Base-by-base conservation (phyloP, 2,113 vertebrate genomes). In the Paratilapia polleni region DNA sequence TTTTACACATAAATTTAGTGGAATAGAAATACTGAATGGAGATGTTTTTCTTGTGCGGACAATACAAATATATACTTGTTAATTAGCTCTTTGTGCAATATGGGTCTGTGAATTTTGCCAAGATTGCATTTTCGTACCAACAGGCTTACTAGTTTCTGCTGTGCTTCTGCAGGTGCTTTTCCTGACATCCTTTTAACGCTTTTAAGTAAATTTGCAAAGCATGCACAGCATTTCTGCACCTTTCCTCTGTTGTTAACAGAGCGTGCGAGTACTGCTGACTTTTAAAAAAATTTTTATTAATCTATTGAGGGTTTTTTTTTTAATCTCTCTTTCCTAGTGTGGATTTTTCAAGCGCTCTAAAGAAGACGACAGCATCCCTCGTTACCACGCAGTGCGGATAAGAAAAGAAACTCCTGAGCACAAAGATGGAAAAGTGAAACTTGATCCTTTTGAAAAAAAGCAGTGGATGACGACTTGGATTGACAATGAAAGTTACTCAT, bases 321-420 rank as follows among this genome's bases (percentile, higher is more conserved):
- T 62, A 84, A 70, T 76, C 28, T 76, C 66, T 83, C 31, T 63
- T 22, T 43, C 64, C 22, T 93, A 99, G 98, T 99, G 97, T 57
- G 98, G 98, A 90, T 99, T 99, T 97, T 99, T 99, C 94, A 97
- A 96, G 89, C 98, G 97, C 60, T 96, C 98, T 82, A 97, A 97
- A 95, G 97, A 97, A 91, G 97, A 98, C 13, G 96, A 98, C 93
- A 97, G 95, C 19, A 89, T 99, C 86, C 98, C 98, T 63, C 96
- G 95, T 84, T 99, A 99, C 94, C 96, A 99, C 10, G 98, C 98
- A 6, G 97, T 99, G 83, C 96, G 97, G 87, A 99, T 99, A 87
- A 96, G 96, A 10, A 99, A 97, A 92, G 97, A 98, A 91, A 95
- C 97, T 24, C 94, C 95, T 3, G 95, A 96, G 76, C 94, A 95